A percentile compares a stretch with the other conserved stretches of the same genome.
These are phyloP conservation scores for Acanthosepion esculentum DNA, from an alignment of 2,888 invertebrate genomes.

Conservation along the genomic window DNA sequence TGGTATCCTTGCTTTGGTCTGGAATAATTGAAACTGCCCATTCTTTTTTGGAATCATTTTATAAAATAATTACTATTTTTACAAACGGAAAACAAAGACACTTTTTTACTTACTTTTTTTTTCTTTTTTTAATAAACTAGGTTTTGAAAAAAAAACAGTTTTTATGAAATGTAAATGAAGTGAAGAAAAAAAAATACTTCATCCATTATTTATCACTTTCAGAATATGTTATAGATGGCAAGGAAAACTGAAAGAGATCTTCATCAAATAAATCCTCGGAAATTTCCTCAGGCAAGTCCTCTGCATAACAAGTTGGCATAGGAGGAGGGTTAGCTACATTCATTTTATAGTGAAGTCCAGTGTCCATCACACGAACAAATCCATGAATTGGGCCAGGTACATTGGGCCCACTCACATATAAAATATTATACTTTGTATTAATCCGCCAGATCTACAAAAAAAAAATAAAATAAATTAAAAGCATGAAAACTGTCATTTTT, in stretches of 20 bases:
- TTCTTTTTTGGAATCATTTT: too few relatives aligned
- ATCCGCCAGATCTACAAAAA: slow-evolving; percentile 88
- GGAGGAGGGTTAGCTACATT: slow-evolving; percentile 78
- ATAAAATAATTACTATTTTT: too few relatives aligned
- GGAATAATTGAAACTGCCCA: too few relatives aligned
- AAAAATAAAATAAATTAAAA: slow-evolving; percentile 12
- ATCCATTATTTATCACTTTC: slow-evolving; percentile 45
- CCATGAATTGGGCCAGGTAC: slow-evolving; percentile 88
- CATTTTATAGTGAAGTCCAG: slow-evolving; percentile 78
- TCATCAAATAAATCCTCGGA: slow-evolving; percentile 86
- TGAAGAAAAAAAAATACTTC: neutral
- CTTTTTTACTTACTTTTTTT: neutral
- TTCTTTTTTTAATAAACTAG: neutral
- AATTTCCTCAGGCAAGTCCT: slow-evolving; percentile 77
- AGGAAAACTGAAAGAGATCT: slow-evolving; percentile 83
- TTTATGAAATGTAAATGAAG: neutral
- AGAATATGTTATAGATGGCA: slow-evolving; percentile 56
- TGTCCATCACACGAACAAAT: slow-evolving; percentile 83
- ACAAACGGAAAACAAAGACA: too few relatives aligned
- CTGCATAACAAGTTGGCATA: slow-evolving; percentile 86
- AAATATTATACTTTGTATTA: slow-evolving; percentile 93
- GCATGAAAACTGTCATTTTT: neutral
- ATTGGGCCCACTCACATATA: slow-evolving; percentile 88
- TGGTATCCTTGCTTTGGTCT: too few relatives aligned
- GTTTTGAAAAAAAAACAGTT: too few relatives aligned